These are phyloP conservation scores for Lycocerus yunnanus DNA, from an alignment of 2,888 invertebrate genomes.

Conservation along the genomic window DNA sequence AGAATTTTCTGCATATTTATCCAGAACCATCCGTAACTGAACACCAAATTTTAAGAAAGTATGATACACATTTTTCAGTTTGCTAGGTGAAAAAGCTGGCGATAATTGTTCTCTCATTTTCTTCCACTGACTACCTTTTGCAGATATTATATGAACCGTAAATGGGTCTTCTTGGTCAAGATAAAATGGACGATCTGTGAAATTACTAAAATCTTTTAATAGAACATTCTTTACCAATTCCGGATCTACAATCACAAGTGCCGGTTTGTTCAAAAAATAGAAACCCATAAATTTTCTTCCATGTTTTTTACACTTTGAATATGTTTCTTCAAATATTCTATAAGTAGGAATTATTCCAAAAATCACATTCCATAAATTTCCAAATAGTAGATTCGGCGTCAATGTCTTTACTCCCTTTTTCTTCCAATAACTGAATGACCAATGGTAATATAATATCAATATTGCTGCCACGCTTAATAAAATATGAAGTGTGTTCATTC, in stretches of 20 bases:
- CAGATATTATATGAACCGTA: constrained; percentile 48
- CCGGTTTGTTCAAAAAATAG: constrained; percentile 16
- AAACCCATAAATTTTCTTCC: no score
- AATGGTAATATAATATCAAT: no score
- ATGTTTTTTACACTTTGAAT: no score
- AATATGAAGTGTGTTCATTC: no score
- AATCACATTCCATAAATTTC: no score
- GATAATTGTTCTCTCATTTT: constrained; percentile 56
- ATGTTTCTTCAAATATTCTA: no score
- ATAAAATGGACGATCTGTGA: constrained; percentile 53
- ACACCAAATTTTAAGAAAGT: constrained; percentile 50
- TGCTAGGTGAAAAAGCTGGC: constrained; percentile 59
- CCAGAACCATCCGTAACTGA: constrained; percentile 38
- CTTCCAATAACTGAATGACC: no score
- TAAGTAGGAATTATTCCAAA: no score
- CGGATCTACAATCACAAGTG: constrained; percentile 41
- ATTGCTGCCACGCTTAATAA: no score
- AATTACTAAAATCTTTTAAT: constrained; percentile 54
- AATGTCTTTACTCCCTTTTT: no score
- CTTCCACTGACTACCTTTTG: constrained; percentile 58
- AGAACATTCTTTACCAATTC: constrained; percentile 52
- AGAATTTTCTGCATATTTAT: constrained; percentile 6
- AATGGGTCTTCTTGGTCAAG: constrained; percentile 52
- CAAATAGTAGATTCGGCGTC: no score
- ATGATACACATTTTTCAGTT: constrained; percentile 57